A percentile compares a stretch with the other conserved stretches of the same genome.
Evolutionary conservation across 2,797 vertebrate genomes (phyloP).

Genomic region (Phrynocephalus forsythii): DNA sequence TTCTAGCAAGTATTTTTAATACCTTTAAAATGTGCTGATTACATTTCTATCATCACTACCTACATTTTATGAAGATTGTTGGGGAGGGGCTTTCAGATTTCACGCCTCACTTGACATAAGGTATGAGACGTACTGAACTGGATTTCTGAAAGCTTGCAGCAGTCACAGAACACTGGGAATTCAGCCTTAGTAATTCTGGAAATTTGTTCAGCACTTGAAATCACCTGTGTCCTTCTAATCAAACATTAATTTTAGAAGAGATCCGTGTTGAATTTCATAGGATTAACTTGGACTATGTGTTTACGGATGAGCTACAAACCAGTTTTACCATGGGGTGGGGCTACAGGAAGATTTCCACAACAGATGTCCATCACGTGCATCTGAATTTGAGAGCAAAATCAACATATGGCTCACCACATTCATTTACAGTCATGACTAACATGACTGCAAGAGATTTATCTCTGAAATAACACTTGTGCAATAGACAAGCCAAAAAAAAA

Average conservation of each 20-base stretch:
- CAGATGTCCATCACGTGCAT: not conserved
- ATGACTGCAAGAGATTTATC: not conserved
- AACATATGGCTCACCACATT: not conserved
- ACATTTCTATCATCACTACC: not conserved
- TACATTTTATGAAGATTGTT: not conserved
- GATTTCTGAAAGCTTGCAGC: not conserved
- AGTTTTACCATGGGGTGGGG: not conserved
- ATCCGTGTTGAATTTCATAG: not conserved
- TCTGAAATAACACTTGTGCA: constrained; percentile 12
- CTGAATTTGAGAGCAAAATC: constrained; percentile 34
- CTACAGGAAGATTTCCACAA: not conserved
- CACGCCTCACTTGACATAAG: not conserved
- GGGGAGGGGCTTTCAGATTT: not conserved
- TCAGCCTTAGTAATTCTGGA: not conserved
- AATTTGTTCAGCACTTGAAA: constrained; percentile 8
- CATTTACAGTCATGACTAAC: not conserved
- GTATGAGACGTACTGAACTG: not conserved
- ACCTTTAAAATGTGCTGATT: not conserved
- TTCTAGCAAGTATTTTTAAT: not conserved
- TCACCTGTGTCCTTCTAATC: not conserved
- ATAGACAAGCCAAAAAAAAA: constrained; percentile 19
- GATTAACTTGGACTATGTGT: not conserved
- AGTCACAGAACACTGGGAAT: not conserved
- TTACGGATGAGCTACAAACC: not conserved
- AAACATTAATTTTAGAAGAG: not conserved